Percentiles rank a stretch among this genome's conserved stretches.
phyloP scores from a whole-genome alignment of 2,888 invertebrate species.

The Amitus sp. region DNA sequence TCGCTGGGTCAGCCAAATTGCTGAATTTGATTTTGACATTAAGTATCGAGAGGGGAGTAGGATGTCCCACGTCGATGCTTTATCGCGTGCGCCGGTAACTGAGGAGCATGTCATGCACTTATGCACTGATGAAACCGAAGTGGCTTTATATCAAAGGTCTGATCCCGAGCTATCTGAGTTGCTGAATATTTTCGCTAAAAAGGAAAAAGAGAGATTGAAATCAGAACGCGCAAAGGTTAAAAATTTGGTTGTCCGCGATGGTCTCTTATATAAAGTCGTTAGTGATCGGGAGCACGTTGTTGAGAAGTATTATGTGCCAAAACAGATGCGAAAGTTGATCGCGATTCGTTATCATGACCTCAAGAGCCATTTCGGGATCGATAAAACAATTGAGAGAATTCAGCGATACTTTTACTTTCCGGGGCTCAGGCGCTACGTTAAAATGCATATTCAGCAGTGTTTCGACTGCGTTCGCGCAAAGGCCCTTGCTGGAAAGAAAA shows the following conservation, averaged over 20 bases:
- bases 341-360: slow-evolving; percentile 32
- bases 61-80: slow-evolving; percentile 41
- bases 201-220: no score
- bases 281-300: background rate
- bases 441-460: slow-evolving; percentile 36
- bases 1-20: slow-evolving; percentile 26
- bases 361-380: slow-evolving; percentile 36
- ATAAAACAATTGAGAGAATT: slow-evolving; percentile 28
- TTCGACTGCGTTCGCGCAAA: slow-evolving; percentile 39
- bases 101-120: background rate
- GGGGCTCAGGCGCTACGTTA: slow-evolving; percentile 31
- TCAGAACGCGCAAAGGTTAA: no score
- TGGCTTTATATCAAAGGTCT: no score
- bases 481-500: slow-evolving; percentile 8
- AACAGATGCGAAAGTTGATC: slow-evolving; percentile 9
- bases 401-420: slow-evolving; percentile 37
- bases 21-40: slow-evolving; percentile 30
- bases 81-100: slow-evolving; percentile 26
- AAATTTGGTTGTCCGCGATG: slow-evolving; percentile 7
- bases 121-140: no score
- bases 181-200: no score
- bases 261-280: no score
- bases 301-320: slow-evolving; percentile 4
- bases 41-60: slow-evolving; percentile 18
- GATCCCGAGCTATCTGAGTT: no score